Evolutionary conservation across 2,113 vertebrate species (phyloP).

Genomic region (Ciconia stormi): DNA sequence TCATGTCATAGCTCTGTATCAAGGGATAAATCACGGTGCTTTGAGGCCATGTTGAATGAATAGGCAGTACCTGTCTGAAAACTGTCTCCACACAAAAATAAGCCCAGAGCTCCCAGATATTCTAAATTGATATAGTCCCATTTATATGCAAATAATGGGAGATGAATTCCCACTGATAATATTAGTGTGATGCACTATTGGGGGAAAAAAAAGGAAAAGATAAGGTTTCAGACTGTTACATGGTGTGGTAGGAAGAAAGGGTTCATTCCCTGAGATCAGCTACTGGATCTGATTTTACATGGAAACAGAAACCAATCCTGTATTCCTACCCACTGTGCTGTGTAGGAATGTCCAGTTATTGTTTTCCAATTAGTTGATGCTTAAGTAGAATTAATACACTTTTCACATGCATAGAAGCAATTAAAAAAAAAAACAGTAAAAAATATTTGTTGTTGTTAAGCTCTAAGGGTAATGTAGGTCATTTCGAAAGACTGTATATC

Average conservation of each 20-base stretch:
- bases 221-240: background rate
- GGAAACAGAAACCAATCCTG: background rate
- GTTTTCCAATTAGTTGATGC: background rate
- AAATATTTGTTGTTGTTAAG: background rate
- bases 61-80: background rate
- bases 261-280: background rate
- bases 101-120: background rate
- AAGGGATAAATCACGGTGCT: background rate
- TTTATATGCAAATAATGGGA: conserved; percentile 28
- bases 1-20: background rate
- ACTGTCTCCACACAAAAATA: background rate
- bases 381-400: background rate
- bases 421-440: background rate
- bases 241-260: background rate
- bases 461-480: background rate
- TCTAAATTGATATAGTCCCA: background rate
- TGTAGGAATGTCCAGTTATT: background rate
- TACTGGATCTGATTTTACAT: background rate
- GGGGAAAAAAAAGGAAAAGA: background rate
- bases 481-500: background rate
- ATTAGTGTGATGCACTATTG: background rate
- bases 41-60: background rate
- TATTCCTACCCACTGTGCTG: background rate
- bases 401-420: background rate
- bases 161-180: background rate